Evolutionary conservation across 2,113 vertebrate species (phyloP).

Genomic region (Saccopteryx leptura): DNA sequence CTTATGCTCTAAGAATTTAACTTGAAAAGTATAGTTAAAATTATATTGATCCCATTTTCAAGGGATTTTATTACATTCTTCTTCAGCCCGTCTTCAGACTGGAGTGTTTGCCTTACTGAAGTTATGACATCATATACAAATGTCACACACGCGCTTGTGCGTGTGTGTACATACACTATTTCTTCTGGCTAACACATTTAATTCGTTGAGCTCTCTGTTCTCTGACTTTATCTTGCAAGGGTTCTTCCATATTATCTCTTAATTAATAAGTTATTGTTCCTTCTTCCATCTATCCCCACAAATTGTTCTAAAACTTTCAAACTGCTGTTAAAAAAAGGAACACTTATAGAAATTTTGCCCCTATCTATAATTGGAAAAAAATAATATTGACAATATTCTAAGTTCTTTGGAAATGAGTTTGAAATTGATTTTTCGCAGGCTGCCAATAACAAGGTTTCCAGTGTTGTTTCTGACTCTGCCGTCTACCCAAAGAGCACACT

Average conservation of each 20-base stretch:
- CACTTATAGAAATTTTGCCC: neutral
- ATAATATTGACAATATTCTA: neutral
- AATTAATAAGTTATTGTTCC: conserved; percentile 18
- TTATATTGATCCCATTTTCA: neutral
- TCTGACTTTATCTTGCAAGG: neutral
- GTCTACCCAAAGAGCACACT: neutral
- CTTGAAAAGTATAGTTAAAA: conserved; percentile 22
- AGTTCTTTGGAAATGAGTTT: neutral
- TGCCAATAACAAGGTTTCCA: neutral
- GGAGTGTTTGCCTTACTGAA: neutral
- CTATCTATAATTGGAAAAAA: conserved; percentile 30
- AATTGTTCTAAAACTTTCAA: neutral
- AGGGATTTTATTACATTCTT: neutral
- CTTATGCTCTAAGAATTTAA: neutral
- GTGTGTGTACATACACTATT: neutral
- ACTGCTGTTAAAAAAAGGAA: neutral
- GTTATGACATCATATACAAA: neutral
- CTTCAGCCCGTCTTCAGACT: neutral
- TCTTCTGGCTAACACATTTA: neutral
- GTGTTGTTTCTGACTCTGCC: neutral
- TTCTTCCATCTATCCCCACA: neutral
- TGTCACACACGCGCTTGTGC: too few relatives aligned
- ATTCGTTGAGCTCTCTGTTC: neutral
- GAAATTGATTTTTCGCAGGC: neutral
- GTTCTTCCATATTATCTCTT: neutral